phyloP scores from a whole-genome alignment of 1,140 invertebrate genomes.

The Batillaria attramentaria region DNA sequence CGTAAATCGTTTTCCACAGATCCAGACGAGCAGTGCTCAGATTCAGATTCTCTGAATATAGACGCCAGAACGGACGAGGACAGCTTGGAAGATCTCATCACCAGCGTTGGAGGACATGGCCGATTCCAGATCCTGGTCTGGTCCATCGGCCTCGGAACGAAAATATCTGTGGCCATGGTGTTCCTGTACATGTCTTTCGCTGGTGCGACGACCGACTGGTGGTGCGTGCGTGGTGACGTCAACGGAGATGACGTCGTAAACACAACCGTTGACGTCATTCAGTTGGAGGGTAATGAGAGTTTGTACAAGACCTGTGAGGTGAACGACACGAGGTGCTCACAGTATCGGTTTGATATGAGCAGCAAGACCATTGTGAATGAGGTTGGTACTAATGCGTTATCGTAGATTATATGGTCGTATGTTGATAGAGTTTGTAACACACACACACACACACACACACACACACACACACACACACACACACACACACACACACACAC shows the following conservation, averaged over 20 bases:
- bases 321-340: background rate
- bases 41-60: too few species aligned
- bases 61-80: background rate
- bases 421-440: background rate
- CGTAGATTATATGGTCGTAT: background rate
- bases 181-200: slow-evolving; percentile 21
- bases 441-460: background rate
- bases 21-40: too few species aligned
- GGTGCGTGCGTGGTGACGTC: background rate
- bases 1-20: too few species aligned
- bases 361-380: slow-evolving; percentile 8
- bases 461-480: slow-evolving; percentile 7
- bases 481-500: slow-evolving; percentile 3
- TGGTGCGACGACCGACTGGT: slow-evolving; percentile 12
- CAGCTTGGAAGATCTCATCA: background rate
- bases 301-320: background rate
- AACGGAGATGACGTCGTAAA: slow-evolving; percentile 3
- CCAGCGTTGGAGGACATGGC: slow-evolving; percentile 4
- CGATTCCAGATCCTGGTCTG: slow-evolving; percentile 7
- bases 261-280: too few species aligned
- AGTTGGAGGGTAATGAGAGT: background rate
- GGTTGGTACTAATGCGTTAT: background rate
- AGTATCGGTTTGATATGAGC: background rate
- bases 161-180: background rate
- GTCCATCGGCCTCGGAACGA: background rate